These are phyloP conservation scores for Micoletzkya japonica DNA, from an alignment of 2,888 invertebrate genomes.

Conservation along the genomic window DNA sequence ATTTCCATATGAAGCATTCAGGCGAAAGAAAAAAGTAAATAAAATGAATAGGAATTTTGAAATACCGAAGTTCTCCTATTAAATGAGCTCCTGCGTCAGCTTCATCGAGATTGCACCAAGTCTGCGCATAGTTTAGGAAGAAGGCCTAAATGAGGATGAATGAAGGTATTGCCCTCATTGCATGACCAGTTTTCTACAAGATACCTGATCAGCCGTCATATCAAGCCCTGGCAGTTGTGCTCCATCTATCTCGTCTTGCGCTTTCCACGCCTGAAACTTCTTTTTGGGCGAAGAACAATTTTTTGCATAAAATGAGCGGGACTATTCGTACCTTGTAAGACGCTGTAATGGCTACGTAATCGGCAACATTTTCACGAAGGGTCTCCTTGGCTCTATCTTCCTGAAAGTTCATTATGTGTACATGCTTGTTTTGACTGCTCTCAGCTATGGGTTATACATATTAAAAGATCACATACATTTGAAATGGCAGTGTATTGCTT, in stretches of 20 bases:
- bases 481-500: neutral
- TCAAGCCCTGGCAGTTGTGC: conserved; percentile 6
- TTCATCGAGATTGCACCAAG: conserved; percentile 3
- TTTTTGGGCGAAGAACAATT: neutral
- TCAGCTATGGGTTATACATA: neutral
- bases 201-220: conserved; percentile 21
- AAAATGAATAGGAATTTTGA: neutral
- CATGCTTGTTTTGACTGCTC: no score
- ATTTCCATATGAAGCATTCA: no score
- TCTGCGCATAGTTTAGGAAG: conserved; percentile 25
- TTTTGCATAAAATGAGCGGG: neutral
- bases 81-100: conserved; percentile 8
- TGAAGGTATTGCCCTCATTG: no score
- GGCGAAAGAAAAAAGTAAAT: neutral
- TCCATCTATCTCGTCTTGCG: conserved; percentile 3
- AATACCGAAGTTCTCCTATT: conserved; percentile 5
- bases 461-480: neutral
- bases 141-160: conserved; percentile 9
- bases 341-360: conserved; percentile 1
- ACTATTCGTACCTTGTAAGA: conserved; percentile 16
- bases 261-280: conserved; percentile 23
- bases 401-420: neutral
- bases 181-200: no score
- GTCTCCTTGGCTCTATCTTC: neutral
- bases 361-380: conserved; percentile 10